Percentiles rank a stretch among this genome's conserved stretches.
Evolutionary conservation across 2,113 vertebrate genomes (phyloP).

Genomic region (Aepyceros melampus): DNA sequence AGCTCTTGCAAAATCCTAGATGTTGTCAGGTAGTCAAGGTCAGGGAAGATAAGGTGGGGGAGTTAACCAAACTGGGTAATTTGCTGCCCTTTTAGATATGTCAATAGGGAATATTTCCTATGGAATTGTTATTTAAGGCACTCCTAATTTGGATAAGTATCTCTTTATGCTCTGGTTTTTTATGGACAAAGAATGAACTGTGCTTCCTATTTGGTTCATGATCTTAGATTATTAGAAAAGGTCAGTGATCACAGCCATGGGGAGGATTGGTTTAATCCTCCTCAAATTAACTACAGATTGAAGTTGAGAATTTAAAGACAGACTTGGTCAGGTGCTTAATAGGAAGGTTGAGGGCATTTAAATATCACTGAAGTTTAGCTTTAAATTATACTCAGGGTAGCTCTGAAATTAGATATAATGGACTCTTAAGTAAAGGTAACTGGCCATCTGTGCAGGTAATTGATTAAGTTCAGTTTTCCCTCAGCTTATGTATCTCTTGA

Average conservation of each 20-base stretch:
- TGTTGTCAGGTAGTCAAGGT: background rate
- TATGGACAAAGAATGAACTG: background rate
- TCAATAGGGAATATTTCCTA: background rate
- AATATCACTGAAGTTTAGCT: background rate
- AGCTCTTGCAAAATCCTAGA: background rate
- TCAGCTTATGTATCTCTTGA: background rate
- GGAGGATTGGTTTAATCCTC: background rate
- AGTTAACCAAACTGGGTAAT: background rate
- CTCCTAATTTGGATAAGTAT: background rate
- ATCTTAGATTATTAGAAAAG: background rate
- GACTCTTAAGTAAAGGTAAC: background rate
- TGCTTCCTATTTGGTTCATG: background rate
- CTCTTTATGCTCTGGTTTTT: background rate
- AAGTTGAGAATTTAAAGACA: background rate
- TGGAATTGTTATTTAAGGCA: background rate
- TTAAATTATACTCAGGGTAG: background rate
- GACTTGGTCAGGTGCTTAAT: background rate
- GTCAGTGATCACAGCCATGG: background rate
- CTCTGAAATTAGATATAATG: background rate
- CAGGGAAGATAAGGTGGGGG: background rate
- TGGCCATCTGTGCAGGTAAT: background rate
- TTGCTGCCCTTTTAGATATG: background rate
- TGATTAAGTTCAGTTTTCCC: background rate
- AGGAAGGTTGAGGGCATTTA: background rate
- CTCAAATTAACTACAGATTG: background rate